These are phyloP conservation scores for Philypnodon macrostomus DNA, from an alignment of 2,797 vertebrate species.

Conservation along the genomic window DNA sequence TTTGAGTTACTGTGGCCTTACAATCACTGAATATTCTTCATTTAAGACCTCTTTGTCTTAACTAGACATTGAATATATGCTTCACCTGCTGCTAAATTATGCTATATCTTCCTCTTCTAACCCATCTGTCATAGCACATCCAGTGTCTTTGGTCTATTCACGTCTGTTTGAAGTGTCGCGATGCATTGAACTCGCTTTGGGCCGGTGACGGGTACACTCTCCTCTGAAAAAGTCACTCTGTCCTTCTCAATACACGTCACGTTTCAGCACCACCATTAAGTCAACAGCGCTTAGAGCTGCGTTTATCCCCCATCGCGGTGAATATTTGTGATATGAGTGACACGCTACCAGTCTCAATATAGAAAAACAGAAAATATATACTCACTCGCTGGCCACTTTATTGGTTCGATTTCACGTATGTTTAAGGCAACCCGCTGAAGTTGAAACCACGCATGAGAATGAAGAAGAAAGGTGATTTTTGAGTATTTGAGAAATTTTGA, in stretches of 20 bases:
- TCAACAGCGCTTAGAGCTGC: slow-evolving; percentile 1
- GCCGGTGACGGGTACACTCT: slow-evolving; percentile 41
- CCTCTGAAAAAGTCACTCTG: slow-evolving; percentile 33
- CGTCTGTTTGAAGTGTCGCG: slow-evolving; percentile 52
- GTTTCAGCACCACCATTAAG: slow-evolving; percentile 24
- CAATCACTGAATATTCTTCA: no score
- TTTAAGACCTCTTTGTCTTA: no score
- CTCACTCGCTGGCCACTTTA: no score
- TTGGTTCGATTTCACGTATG: no score
- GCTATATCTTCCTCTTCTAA: no score
- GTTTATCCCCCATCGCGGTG: background rate
- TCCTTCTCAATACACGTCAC: slow-evolving; percentile 41
- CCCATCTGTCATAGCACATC: slow-evolving; percentile 47
- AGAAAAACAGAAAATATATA: background rate
- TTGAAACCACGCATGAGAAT: no score
- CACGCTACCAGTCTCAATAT: background rate
- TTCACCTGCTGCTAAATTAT: no score
- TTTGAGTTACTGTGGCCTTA: no score
- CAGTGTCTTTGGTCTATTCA: slow-evolving; percentile 58
- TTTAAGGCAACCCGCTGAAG: no score
- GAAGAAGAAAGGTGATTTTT: no score
- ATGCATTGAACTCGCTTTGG: slow-evolving; percentile 23
- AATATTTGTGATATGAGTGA: slow-evolving; percentile 22
- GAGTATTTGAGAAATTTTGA: no score
- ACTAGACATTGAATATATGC: no score